Base-by-base conservation (phyloP, 2,113 vertebrate species). In the Grantiella picta region DNA sequence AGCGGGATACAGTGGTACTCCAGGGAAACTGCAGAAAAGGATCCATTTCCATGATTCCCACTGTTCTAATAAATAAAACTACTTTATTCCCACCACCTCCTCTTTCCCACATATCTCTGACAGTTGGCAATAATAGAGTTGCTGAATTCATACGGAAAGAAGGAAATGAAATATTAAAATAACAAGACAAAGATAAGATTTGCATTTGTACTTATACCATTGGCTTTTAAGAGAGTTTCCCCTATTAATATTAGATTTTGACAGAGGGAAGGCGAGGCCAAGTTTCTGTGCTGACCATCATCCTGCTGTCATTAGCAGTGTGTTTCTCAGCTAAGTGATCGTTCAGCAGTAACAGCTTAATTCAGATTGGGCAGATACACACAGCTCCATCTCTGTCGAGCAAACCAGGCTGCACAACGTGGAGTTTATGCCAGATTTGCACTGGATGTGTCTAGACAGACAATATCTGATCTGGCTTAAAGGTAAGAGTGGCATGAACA, bases 121-220 rank as follows among this genome's bases (percentile, higher is more conserved):
- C 91, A 92, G 90, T 83, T 95, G 86, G 89, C 95, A 95, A 94
- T 96, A 96, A 96, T 95, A 97, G 92, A 96, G 94, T 94, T 91
- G 91, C 93, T 95, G 95, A 79, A 95, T 94, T 95, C 71, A 60
- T 80, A 93, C 75, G 85, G 85, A 97, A 94, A 96, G 85, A 95
- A 94, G 93, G 93, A 96, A 96, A 97, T 95, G 94, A 96, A 95
- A 95, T 97, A 95, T 95, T 97, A 96, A 97, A 97, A 96, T 95
- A 96, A 94, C 92, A 95, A 89, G 88, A 22, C 92, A 79, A 93
- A 97, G 94, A 96, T 96, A 96, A 96, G 94, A 94, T 96, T 96
- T 86, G 90, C 90, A 92, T 94, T 94, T 96, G 90, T 92, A 96
- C 86, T 95, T 97, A 86, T 89, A 94, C 72, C 72, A 83, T n/a